phyloP scores from a whole-genome alignment of 2,113 vertebrate species.

The Oenanthe melanoleuca region DNA sequence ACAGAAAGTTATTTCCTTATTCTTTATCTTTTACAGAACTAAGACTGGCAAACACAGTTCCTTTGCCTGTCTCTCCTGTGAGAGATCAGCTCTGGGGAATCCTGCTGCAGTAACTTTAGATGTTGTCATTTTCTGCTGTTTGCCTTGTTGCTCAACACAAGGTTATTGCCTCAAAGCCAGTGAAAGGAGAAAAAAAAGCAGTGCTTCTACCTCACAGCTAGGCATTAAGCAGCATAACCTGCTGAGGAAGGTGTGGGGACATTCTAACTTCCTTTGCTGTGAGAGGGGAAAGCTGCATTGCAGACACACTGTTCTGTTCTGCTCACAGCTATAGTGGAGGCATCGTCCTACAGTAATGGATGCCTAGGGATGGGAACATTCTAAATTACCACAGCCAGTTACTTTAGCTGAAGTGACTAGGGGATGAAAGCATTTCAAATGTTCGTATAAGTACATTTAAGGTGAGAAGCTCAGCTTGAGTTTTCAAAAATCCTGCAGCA shows the following conservation, averaged over 20 bases:
- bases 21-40: background rate
- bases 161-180: background rate
- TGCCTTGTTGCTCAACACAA: background rate
- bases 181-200: background rate
- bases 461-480: background rate
- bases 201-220: background rate
- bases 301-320: background rate
- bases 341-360: background rate
- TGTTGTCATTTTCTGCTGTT: background rate
- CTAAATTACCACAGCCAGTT: background rate
- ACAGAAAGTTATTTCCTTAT: background rate
- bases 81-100: background rate
- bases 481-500: slow-evolving; percentile 16
- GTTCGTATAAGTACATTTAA: background rate
- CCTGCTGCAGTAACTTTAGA: background rate
- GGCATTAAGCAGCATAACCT: background rate
- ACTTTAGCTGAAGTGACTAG: background rate
- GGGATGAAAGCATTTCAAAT: background rate
- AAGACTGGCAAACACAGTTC: background rate
- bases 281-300: background rate
- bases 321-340: background rate
- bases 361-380: background rate
- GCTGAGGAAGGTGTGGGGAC: background rate
- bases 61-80: background rate
- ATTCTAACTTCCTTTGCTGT: background rate